phyloP scores from a whole-genome alignment of 2,888 invertebrate genomes.

The Lamellibrachia satsuma region DNA sequence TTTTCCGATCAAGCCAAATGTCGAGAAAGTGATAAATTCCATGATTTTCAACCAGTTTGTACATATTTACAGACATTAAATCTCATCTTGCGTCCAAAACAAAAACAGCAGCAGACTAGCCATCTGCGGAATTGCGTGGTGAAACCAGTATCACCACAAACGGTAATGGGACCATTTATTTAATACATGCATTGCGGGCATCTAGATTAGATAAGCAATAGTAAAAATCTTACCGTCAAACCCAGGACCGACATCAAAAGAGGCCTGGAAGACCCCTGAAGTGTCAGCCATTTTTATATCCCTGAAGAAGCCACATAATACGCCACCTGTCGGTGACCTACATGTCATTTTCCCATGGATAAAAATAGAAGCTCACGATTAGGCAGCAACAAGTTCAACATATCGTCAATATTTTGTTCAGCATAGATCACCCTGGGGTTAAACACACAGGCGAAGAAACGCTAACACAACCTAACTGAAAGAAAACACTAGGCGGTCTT shows the following conservation, averaged over 20 bases:
- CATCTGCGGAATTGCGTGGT: not conserved
- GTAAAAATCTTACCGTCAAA: not conserved
- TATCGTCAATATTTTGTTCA: not conserved
- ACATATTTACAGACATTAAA: not conserved
- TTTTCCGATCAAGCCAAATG: constrained; percentile 3
- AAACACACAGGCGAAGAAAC: not conserved
- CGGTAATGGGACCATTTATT: not conserved
- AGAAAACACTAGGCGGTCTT: not conserved
- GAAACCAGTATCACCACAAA: not conserved
- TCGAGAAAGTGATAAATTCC: not conserved
- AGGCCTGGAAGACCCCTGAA: constrained; percentile 34
- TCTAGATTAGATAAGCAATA: not conserved
- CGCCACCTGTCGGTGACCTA: constrained; percentile 13
- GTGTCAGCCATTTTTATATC: constrained; percentile 36
- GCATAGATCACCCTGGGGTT: not conserved
- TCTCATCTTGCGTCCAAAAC: not conserved
- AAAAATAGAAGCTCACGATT: not conserved
- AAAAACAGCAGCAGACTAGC: constrained; percentile 17
- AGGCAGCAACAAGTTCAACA: not conserved
- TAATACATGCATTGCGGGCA: not conserved
- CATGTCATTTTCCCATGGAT: not conserved
- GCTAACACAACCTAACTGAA: not conserved
- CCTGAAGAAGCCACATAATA: constrained; percentile 17
- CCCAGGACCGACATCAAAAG: constrained; percentile 20
- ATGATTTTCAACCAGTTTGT: not conserved